phyloP scores from a whole-genome alignment of 2,113 vertebrate species.

The Gambusia holbrooki region DNA sequence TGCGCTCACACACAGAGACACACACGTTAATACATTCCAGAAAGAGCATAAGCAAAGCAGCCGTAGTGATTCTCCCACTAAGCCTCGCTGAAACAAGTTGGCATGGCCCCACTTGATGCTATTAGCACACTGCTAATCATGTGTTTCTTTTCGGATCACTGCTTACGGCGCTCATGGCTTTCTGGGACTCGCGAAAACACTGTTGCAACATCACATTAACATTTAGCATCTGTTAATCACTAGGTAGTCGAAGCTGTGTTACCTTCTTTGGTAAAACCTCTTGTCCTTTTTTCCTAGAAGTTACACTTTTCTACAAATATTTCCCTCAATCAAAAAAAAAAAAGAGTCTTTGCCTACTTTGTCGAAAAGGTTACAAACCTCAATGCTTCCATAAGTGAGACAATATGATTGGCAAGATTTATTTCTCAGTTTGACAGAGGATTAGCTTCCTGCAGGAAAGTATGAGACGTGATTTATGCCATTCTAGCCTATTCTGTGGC shows the following conservation, averaged over 20 bases:
- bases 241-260: background rate
- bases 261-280: background rate
- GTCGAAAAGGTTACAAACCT: background rate
- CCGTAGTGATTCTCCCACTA: constrained; percentile 1
- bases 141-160: background rate
- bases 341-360: background rate
- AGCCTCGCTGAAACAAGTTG: background rate
- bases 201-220: background rate
- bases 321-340: background rate
- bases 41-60: background rate
- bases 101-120: background rate
- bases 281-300: background rate
- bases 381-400: background rate
- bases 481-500: background rate
- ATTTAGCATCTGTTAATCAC: background rate
- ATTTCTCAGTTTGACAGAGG: background rate
- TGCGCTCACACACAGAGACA: background rate
- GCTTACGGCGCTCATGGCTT: background rate
- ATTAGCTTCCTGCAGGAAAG: background rate
- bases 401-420: background rate
- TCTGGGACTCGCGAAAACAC: background rate
- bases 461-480: background rate
- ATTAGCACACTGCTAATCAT: background rate
- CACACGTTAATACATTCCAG: background rate
- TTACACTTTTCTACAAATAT: background rate